Percentiles rank a stretch among this genome's conserved stretches.
Evolutionary conservation across 2,797 vertebrate genomes (phyloP).

Genomic region (Ceryle rudis): DNA sequence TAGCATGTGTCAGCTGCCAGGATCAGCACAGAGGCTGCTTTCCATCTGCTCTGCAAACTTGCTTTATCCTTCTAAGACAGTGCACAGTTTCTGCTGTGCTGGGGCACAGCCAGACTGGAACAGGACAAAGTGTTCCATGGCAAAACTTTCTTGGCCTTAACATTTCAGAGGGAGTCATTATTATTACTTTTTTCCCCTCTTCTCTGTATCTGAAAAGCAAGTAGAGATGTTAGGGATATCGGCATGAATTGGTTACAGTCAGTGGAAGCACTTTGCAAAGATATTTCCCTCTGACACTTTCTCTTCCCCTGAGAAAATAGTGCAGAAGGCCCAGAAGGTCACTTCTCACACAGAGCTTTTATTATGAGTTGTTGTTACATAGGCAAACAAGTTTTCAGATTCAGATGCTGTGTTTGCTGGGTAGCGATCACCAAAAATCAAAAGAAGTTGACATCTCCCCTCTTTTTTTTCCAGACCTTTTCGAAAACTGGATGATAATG

Average conservation of each 20-base stretch:
- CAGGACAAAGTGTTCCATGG: not conserved
- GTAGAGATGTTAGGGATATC: not conserved
- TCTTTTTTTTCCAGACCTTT: constrained; percentile 76
- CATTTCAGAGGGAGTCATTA: not conserved
- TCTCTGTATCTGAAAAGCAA: not conserved
- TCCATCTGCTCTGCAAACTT: not conserved
- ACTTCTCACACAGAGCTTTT: not conserved
- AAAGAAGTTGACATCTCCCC: not conserved
- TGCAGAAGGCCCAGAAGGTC: not conserved
- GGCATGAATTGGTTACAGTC: not conserved
- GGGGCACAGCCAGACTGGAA: not conserved
- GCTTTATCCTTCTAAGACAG: not conserved
- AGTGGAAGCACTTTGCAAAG: not conserved
- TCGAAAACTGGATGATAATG: constrained; percentile 83
- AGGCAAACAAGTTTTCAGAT: not conserved
- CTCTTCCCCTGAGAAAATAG: not conserved
- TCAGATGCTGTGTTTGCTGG: not conserved
- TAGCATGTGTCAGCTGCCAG: not conserved
- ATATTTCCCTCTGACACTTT: not conserved
- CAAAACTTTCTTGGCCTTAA: not conserved
- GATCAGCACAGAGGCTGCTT: not conserved
- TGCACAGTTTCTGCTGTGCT: not conserved
- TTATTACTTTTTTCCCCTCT: not conserved
- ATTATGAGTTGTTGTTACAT: not conserved
- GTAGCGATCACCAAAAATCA: not conserved